Evolutionary conservation across 2,888 invertebrate genomes (phyloP).

Genomic region (Amorpha juglandis): DNA sequence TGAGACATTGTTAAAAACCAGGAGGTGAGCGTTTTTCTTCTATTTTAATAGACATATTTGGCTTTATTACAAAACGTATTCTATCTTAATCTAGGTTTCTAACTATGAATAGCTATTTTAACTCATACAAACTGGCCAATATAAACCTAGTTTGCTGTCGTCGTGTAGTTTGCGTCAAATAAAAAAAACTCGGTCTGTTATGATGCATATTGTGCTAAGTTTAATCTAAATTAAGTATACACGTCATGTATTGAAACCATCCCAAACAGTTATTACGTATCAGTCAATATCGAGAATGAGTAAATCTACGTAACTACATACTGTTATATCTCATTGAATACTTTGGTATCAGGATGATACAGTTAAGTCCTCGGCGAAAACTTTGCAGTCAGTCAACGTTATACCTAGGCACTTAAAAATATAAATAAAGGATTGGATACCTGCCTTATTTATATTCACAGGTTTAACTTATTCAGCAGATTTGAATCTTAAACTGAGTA

Average conservation of each 20-base stretch:
- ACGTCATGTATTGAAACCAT: background rate
- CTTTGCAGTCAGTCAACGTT: constrained; percentile 59
- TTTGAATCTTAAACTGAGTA: constrained; percentile 62
- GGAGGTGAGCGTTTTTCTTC: too few relatives aligned
- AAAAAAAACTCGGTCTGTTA: background rate
- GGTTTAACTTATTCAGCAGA: constrained; percentile 61
- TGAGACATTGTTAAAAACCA: too few relatives aligned
- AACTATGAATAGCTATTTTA: too few relatives aligned
- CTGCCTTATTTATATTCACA: constrained; percentile 65
- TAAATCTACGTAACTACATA: constrained; percentile 32
- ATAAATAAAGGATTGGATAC: constrained; percentile 52
- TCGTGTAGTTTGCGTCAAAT: too few relatives aligned
- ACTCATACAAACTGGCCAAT: too few relatives aligned
- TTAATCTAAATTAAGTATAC: background rate
- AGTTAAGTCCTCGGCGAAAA: constrained; percentile 50
- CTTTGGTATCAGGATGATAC: constrained; percentile 47
- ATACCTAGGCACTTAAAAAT: constrained; percentile 52
- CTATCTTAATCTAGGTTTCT: too few relatives aligned
- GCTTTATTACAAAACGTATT: too few relatives aligned
- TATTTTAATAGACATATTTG: too few relatives aligned
- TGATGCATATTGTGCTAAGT: background rate
- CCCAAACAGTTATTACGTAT: background rate
- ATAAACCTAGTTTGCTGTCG: too few relatives aligned
- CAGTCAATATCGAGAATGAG: constrained; percentile 5
- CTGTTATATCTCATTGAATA: constrained; percentile 54